Conservation (phyloP, 2,888 invertebrate genomes). For the Mantis religiosa region DNA sequence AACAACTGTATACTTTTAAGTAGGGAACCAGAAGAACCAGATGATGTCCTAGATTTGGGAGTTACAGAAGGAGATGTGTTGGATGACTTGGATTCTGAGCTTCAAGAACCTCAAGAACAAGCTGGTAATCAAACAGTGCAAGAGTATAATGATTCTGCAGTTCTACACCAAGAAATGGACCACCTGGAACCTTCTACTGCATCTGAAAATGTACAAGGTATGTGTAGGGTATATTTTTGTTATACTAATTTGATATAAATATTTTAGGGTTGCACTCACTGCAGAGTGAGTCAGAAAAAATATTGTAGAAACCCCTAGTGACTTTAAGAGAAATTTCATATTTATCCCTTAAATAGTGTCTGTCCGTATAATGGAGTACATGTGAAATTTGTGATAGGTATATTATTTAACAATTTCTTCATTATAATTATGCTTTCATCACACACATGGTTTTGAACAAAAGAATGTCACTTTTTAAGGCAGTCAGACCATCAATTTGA, state of each 20-base stretch:
- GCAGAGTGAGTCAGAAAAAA: too few species aligned
- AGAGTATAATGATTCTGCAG: neutral
- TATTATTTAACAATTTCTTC: too few species aligned
- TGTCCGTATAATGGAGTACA: too few species aligned
- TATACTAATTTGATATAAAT: neutral
- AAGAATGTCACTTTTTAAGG: too few species aligned
- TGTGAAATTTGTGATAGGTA: too few species aligned
- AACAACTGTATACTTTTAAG: neutral
- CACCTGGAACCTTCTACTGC: neutral
- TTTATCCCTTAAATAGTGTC: too few species aligned
- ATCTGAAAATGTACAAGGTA: neutral
- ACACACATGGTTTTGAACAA: too few species aligned
- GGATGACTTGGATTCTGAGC: constrained; percentile 39
- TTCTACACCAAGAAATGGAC: neutral
- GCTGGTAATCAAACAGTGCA: neutral
- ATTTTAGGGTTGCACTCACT: too few species aligned
- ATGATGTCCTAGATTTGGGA: constrained; percentile 46
- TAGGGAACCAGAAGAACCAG: constrained; percentile 33
- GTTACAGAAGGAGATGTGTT: constrained; percentile 42
- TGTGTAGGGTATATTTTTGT: neutral
- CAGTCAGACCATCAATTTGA: too few species aligned
- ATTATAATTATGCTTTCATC: too few species aligned
- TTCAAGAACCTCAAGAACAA: constrained; percentile 10
- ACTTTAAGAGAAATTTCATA: too few species aligned
- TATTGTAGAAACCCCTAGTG: too few species aligned